Percentiles rank a stretch among this genome's conserved stretches.
Conservation (phyloP, 2,888 invertebrate species). For the Aphodius granarius region DNA sequence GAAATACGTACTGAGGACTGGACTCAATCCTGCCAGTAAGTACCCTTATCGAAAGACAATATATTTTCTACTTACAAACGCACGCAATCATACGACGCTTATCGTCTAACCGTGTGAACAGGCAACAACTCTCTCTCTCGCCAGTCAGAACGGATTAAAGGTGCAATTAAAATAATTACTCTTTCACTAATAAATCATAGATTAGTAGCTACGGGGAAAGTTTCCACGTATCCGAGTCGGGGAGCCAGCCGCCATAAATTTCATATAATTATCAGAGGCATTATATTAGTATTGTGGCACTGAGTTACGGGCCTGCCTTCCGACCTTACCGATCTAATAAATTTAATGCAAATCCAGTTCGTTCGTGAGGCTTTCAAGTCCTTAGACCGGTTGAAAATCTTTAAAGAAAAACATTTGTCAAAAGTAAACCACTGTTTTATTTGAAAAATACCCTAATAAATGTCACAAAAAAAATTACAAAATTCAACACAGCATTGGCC, state of each 20-base stretch:
- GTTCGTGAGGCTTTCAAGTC: not conserved
- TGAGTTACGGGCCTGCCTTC: not conserved
- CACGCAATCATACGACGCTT: not conserved
- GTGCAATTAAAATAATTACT: not conserved
- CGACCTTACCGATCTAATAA: not conserved
- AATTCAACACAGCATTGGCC: too few relatives aligned
- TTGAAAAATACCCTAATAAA: too few relatives aligned
- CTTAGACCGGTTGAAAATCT: not conserved
- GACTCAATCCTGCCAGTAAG: not conserved
- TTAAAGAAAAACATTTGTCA: not conserved
- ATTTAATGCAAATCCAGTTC: not conserved
- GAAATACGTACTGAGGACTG: too few relatives aligned
- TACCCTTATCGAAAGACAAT: not conserved
- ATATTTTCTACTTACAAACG: not conserved
- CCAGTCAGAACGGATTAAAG: not conserved
- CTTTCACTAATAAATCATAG: not conserved
- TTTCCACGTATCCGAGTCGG: not conserved
- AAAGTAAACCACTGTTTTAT: too few relatives aligned
- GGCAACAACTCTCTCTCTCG: not conserved
- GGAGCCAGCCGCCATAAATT: not conserved
- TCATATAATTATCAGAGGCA: not conserved
- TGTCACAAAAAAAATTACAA: too few relatives aligned
- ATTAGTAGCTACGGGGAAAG: not conserved
- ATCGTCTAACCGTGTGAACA: not conserved
- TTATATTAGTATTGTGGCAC: not conserved